phyloP scores from a whole-genome alignment of 64 coral and sea anemone species.

The Montipora capricornis region DNA sequence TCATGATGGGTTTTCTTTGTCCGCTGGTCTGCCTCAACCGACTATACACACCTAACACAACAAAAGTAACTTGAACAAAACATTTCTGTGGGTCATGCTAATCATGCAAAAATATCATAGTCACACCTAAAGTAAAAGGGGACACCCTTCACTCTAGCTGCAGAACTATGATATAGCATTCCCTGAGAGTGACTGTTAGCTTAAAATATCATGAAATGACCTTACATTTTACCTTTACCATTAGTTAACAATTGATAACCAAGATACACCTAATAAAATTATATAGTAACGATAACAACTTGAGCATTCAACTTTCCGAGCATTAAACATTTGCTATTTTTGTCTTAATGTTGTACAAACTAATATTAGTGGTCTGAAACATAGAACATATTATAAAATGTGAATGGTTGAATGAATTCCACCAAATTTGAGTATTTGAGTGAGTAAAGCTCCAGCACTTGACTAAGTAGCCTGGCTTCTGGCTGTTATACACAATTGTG shows the following conservation, averaged over 20 bases:
- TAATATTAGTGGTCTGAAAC: background rate
- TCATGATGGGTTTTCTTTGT: background rate
- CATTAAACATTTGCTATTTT: conserved; percentile 8
- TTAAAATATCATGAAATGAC: background rate
- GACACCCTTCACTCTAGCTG: background rate
- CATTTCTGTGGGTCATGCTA: background rate
- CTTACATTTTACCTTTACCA: background rate
- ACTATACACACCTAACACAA: background rate
- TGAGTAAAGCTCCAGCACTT: too few species aligned
- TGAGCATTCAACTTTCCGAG: background rate
- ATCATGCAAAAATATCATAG: background rate
- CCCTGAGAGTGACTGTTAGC: background rate
- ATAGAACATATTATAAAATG: background rate
- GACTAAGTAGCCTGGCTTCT: too few species aligned
- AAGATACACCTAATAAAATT: background rate
- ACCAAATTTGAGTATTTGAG: background rate
- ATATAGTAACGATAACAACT: conserved; percentile 1
- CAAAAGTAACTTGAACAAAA: conserved; percentile 17
- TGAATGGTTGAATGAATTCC: conserved; percentile 23
- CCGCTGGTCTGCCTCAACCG: background rate
- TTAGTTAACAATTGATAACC: background rate
- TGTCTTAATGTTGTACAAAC: background rate
- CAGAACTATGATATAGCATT: conserved; percentile 8
- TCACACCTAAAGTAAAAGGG: background rate
- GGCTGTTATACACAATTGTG: too few species aligned